Conservation (phyloP, 2,797 vertebrate genomes). For the Chlorospingus semifuscus region DNA sequence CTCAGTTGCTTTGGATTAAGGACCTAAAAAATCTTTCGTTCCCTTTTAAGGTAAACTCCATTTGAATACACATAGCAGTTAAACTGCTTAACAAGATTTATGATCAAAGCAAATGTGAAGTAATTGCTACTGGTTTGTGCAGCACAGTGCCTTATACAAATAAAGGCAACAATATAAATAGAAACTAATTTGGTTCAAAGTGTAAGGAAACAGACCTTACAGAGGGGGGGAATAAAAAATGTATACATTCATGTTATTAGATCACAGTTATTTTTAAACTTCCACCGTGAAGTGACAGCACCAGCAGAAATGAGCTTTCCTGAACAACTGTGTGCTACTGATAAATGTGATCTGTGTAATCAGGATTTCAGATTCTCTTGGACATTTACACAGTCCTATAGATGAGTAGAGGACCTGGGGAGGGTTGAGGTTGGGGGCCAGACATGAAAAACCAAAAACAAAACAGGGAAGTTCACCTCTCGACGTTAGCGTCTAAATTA, state of each 20-base stretch:
- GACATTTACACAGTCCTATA: background rate
- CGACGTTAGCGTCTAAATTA: background rate
- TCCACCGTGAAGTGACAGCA: conserved; percentile 17
- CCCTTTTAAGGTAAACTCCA: background rate
- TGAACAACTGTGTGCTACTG: background rate
- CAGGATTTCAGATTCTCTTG: background rate
- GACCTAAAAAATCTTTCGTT: background rate
- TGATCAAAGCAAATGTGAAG: conserved; percentile 52
- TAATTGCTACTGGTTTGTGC: conserved; percentile 41
- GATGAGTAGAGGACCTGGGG: background rate
- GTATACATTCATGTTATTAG: conserved; percentile 15
- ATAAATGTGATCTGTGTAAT: background rate
- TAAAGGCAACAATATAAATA: conserved; percentile 38
- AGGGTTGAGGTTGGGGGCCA: background rate
- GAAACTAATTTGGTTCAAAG: conserved; percentile 45
- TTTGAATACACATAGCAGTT: conserved; percentile 33
- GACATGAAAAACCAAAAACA: background rate
- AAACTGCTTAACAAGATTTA: conserved; percentile 42
- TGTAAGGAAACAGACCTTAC: background rate
- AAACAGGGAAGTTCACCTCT: background rate
- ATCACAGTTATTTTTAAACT: conserved; percentile 33
- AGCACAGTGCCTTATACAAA: conserved; percentile 31
- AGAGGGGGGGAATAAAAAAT: background rate
- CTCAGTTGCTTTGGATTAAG: background rate
- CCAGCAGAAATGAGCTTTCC: conserved; percentile 19